Conservation (phyloP, 2,113 vertebrate genomes). For the Holacanthus passer region DNA sequence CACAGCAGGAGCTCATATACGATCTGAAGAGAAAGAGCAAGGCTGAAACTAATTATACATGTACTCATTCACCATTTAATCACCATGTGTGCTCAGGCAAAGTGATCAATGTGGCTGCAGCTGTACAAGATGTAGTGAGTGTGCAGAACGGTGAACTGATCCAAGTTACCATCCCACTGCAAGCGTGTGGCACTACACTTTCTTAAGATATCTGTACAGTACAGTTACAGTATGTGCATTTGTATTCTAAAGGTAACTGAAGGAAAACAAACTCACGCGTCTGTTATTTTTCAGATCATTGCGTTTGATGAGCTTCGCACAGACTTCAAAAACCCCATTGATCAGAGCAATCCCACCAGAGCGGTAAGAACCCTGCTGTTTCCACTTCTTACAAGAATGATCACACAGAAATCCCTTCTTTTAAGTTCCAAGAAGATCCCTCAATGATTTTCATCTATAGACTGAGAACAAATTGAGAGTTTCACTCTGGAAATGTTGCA, state of each 20-base stretch:
- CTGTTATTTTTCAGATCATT: conserved; percentile 89
- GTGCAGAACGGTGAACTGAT: neutral
- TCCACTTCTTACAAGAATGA: conserved; percentile 45
- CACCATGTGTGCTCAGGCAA: conserved; percentile 13
- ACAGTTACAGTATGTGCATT: neutral
- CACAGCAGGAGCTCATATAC: neutral
- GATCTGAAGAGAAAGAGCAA: neutral
- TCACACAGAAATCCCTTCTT: conserved; percentile 45
- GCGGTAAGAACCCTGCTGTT: conserved; percentile 88
- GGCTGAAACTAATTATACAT: conserved; percentile 24
- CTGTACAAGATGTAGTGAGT: conserved; percentile 14
- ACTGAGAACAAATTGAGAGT: conserved; percentile 4
- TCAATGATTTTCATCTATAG: neutral
- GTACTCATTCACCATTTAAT: conserved; percentile 36
- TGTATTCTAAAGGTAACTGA: neutral
- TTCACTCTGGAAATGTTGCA: neutral
- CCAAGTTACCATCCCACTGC: neutral
- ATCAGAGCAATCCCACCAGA: conserved; percentile 97
- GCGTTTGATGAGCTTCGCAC: conserved; percentile 97
- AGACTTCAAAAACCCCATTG: conserved; percentile 98
- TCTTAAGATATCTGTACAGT: neutral
- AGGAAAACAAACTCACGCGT: conserved; percentile 31
- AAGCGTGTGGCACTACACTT: neutral
- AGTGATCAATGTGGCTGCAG: conserved; percentile 48
- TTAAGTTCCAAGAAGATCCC: conserved; percentile 10